Conservation (phyloP, 2,113 vertebrate genomes). For the Rhinolophus ferrumequinum region DNA sequence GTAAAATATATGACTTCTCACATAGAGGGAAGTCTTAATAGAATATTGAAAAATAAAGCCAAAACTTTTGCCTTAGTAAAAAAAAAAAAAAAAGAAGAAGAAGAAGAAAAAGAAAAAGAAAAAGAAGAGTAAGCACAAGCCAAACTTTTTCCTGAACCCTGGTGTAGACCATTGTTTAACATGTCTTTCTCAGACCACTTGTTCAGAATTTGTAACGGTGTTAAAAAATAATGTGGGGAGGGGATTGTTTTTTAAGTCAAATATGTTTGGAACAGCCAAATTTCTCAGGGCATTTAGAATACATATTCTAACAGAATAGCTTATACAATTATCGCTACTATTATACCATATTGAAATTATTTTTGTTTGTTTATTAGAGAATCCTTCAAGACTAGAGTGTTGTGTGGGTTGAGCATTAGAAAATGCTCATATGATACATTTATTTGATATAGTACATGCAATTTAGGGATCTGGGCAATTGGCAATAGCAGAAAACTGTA, state of each 20-base stretch:
- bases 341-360: not conserved
- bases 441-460: not conserved
- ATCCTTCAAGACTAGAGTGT: not conserved
- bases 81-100: not conserved
- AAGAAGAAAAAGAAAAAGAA: not conserved
- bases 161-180: not conserved
- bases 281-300: constrained; percentile 22
- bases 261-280: not conserved
- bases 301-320: not conserved
- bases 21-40: not conserved
- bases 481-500: not conserved
- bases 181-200: not conserved
- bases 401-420: not conserved
- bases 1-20: constrained; percentile 59
- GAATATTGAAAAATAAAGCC: not conserved
- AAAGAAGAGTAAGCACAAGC: not conserved
- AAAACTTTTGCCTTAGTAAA: not conserved
- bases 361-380: constrained; percentile 5
- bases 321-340: not conserved
- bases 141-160: not conserved
- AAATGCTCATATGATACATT: not conserved
- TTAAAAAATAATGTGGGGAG: not conserved
- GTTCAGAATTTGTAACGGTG: not conserved
- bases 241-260: not conserved
- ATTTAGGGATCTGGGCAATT: not conserved